Percentiles rank a stretch among this genome's conserved stretches.
These are phyloP conservation scores for Calypte anna DNA, from an alignment of 2,113 vertebrate genomes.

Conservation along the genomic window DNA sequence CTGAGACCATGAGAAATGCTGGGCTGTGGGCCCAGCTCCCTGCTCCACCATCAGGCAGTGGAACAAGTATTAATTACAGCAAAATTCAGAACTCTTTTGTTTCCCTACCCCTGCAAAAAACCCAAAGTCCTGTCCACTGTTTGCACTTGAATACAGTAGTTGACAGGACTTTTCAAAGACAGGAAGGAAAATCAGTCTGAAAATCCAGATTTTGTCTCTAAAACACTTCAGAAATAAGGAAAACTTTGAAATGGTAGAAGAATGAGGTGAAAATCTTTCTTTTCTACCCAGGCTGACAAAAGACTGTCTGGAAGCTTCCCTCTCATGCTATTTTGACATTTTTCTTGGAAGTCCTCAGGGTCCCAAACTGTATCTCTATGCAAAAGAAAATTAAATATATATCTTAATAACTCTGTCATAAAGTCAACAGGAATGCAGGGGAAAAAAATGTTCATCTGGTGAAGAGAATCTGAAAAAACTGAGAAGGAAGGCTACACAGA, in stretches of 20 bases:
- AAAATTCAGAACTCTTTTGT: neutral
- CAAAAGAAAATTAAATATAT: constrained; percentile 29
- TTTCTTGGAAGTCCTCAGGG: constrained; percentile 12
- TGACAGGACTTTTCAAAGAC: neutral
- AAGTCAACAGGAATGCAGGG: neutral
- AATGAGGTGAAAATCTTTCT: neutral
- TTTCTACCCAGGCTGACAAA: neutral
- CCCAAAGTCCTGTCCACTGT: neutral
- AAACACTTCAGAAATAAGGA: neutral
- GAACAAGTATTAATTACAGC: neutral
- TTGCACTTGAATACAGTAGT: neutral
- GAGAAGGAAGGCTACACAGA: neutral
- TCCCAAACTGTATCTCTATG: neutral
- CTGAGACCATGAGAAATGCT: neutral
- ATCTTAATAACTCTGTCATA: neutral
- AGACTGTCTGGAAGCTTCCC: neutral
- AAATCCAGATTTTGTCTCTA: neutral
- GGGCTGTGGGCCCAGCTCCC: neutral
- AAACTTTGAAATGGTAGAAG: neutral
- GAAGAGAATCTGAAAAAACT: constrained; percentile 6
- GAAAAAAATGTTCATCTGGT: neutral
- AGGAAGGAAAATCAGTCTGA: neutral
- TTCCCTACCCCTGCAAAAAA: neutral
- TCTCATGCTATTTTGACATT: constrained; percentile 10
- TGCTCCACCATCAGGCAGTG: neutral